Conservation (phyloP, 2,113 vertebrate genomes). For the Heliornis fulica region DNA sequence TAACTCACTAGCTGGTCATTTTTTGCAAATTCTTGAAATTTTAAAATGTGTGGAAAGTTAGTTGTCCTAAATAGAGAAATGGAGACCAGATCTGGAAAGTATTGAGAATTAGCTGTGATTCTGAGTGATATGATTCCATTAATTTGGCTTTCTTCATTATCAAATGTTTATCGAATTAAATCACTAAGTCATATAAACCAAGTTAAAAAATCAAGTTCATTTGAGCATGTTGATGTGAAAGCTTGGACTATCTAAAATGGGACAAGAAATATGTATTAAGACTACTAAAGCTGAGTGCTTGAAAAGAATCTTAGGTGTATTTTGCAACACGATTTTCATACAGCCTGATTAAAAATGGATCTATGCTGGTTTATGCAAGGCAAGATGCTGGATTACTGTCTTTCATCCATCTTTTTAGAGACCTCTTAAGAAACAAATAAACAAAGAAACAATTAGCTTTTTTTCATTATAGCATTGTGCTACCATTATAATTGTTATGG, state of each 20-base stretch:
- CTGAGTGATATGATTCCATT: background rate
- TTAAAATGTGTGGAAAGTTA: background rate
- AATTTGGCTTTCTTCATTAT: background rate
- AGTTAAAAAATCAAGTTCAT: background rate
- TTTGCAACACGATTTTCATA: background rate
- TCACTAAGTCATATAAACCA: background rate
- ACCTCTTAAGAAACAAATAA: background rate
- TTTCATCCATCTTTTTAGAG: conserved; percentile 5
- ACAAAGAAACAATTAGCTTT: conserved; percentile 13
- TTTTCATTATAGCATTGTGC: conserved; percentile 19
- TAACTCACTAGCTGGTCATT: background rate
- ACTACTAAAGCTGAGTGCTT: background rate
- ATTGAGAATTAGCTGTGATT: background rate
- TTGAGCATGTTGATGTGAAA: background rate
- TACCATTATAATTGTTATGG: conserved; percentile 21
- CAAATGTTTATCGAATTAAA: background rate
- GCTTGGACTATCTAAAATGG: background rate
- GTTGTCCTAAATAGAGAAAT: background rate
- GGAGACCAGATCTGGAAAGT: background rate
- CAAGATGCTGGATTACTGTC: background rate
- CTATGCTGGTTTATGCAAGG: background rate
- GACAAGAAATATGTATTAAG: background rate
- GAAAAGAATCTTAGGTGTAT: background rate
- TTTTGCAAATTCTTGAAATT: background rate
- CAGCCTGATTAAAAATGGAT: background rate